Percentiles rank a stretch among this genome's conserved stretches.
Conservation (phyloP, 2,888 invertebrate species). For the Apomyelois bistriatella region DNA sequence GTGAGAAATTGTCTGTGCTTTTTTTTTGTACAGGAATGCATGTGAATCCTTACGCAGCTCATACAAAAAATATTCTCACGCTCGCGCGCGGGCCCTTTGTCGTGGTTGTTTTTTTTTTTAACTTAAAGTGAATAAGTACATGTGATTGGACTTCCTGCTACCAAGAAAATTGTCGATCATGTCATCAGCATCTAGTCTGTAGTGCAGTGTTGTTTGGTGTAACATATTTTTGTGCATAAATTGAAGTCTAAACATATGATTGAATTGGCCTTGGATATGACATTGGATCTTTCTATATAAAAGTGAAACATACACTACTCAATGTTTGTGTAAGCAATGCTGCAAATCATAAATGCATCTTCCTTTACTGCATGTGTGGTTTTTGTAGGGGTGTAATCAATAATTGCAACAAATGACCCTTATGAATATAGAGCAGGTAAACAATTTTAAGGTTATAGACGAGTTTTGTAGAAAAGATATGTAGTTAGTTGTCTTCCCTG, state of each 20-base stretch:
- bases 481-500: not conserved
- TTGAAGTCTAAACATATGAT: constrained; percentile 37
- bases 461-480: not conserved
- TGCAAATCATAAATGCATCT: constrained; percentile 3
- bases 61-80: constrained; percentile 62
- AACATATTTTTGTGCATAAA: constrained; percentile 17
- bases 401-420: constrained; percentile 16
- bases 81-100: constrained; percentile 41
- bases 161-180: constrained; percentile 28
- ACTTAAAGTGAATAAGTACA: constrained; percentile 33
- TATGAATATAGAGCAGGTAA: not conserved
- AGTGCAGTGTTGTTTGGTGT: constrained; percentile 6
- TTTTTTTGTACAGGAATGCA: constrained; percentile 50
- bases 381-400: constrained; percentile 15
- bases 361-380: constrained; percentile 4
- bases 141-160: constrained; percentile 51
- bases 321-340: not conserved
- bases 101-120: constrained; percentile 38
- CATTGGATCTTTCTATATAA: constrained; percentile 41
- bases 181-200: constrained; percentile 8
- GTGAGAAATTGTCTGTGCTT: constrained; percentile 41
- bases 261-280: constrained; percentile 67
- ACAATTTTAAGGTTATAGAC: constrained; percentile 5
- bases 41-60: constrained; percentile 43
- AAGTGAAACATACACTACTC: constrained; percentile 31